Evolutionary conservation across 2,888 invertebrate genomes (phyloP), one percentile per base, ranked within the genome.

Genomic region (Peribatodes rhomboidaria): DNA sequence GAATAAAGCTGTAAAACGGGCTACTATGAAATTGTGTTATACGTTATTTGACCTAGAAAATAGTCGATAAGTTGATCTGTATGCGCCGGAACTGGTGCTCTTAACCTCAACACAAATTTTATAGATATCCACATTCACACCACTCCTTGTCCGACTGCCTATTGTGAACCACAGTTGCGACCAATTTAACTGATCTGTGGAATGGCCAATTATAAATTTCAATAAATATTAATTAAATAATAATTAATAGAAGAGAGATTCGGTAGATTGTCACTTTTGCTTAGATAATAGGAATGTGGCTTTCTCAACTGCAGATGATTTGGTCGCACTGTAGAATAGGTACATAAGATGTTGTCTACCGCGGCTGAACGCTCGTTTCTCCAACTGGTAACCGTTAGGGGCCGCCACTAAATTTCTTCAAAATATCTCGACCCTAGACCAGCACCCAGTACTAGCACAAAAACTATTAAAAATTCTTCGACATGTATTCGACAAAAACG

Each of bases 351-450:
- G 2, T 14, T 41, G 1, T 9, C 16, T 41, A 41, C 14, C 16
- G 41, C 41, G 16, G 18, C 9, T 8, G 78, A 72, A 27, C 27
- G 27, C 27, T 77, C 74, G 69, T 70, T 69, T 68, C 35, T 65
- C 13, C 39, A 16, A 22, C 72, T 80, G 81, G 81, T 80, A 81
- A 81, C 80, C 78, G 58, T 33, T 14, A 20, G 42, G 39, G 22
- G 46, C 50, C 49, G 49, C 35, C 16, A 1, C n/a, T 3, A n/a
- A n/a, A n/a, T n/a, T n/a, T n/a, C n/a, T n/a, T n/a, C n/a, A n/a
- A n/a, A n/a, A n/a, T n/a, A n/a, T n/a, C n/a, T n/a, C n/a, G n/a
- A n/a, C n/a, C n/a, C n/a, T n/a, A n/a, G n/a, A n/a, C n/a, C n/a
- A n/a, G n/a, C n/a, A n/a, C n/a, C n/a, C n/a, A n/a, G n/a, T n/a